Percentiles rank a stretch among this genome's conserved stretches.
Conservation (phyloP, 1,140 invertebrate genomes). For the Drosophila neocordata region DNA sequence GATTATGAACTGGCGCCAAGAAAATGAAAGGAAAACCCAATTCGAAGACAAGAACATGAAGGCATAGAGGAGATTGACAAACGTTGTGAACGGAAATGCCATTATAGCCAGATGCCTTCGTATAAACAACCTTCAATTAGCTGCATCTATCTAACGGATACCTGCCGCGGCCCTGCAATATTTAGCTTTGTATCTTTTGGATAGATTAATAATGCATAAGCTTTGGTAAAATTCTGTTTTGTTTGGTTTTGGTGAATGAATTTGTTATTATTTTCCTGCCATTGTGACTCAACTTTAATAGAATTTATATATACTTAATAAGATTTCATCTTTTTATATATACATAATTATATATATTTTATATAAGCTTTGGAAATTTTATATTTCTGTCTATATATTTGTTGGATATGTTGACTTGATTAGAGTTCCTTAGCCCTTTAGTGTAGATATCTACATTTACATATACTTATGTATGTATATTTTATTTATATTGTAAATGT, state of each 20-base stretch:
- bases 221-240: background rate
- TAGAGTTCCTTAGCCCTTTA: background rate
- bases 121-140: slow-evolving; percentile 38
- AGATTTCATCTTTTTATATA: background rate
- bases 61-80: slow-evolving; percentile 52
- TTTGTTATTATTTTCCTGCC: slow-evolving; percentile 9
- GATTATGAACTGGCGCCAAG: slow-evolving; percentile 53
- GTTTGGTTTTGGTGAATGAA: background rate
- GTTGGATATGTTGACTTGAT: background rate
- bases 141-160: slow-evolving; percentile 16
- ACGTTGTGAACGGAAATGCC: slow-evolving; percentile 69
- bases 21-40: slow-evolving; percentile 9
- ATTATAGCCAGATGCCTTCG: slow-evolving; percentile 49
- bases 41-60: slow-evolving; percentile 1
- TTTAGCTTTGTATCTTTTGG: slow-evolving; percentile 47
- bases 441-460: too few relatives aligned
- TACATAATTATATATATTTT: background rate
- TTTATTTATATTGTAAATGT: background rate
- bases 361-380: background rate
- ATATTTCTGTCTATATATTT: background rate
- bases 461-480: background rate
- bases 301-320: slow-evolving; percentile 11
- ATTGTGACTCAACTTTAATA: slow-evolving; percentile 26
- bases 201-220: slow-evolving; percentile 21
- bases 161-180: slow-evolving; percentile 8